These are phyloP conservation scores for Himalopsyche tibetana DNA, from an alignment of 2,888 invertebrate species.

Conservation along the genomic window DNA sequence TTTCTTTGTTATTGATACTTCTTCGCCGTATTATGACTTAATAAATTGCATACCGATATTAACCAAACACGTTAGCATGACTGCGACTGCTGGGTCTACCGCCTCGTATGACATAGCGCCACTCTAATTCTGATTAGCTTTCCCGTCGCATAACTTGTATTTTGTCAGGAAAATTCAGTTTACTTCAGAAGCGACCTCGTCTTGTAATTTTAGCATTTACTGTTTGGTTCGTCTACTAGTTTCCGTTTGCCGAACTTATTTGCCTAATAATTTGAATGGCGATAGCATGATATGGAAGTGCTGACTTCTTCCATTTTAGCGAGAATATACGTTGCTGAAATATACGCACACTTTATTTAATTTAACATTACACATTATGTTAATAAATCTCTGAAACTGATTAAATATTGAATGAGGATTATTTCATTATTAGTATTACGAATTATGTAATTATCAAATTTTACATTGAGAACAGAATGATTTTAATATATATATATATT, in stretches of 20 bases:
- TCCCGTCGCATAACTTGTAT: background rate
- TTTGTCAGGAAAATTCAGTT: constrained; percentile 12
- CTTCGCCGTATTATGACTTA: too few relatives aligned
- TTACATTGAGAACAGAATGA: too few relatives aligned
- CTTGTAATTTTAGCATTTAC: background rate
- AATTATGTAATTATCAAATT: too few relatives aligned
- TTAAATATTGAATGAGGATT: too few relatives aligned
- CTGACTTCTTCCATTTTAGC: background rate
- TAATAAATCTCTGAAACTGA: too few relatives aligned
- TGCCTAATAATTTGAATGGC: constrained; percentile 6
- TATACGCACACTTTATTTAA: too few relatives aligned
- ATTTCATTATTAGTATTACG: too few relatives aligned
- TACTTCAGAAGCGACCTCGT: background rate
- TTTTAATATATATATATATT: too few relatives aligned
- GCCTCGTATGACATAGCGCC: background rate
- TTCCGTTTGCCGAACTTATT: constrained; percentile 19
- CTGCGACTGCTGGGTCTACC: background rate
- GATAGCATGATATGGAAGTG: background rate
- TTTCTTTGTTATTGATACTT: too few relatives aligned
- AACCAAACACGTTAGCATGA: background rate
- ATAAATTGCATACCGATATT: background rate
- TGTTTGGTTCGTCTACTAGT: background rate
- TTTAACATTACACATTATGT: too few relatives aligned
- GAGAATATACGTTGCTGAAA: too few relatives aligned
- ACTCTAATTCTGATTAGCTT: constrained; percentile 24